These are phyloP conservation scores for Morpho achilles DNA, from an alignment of 2,888 invertebrate genomes.

Conservation along the genomic window DNA sequence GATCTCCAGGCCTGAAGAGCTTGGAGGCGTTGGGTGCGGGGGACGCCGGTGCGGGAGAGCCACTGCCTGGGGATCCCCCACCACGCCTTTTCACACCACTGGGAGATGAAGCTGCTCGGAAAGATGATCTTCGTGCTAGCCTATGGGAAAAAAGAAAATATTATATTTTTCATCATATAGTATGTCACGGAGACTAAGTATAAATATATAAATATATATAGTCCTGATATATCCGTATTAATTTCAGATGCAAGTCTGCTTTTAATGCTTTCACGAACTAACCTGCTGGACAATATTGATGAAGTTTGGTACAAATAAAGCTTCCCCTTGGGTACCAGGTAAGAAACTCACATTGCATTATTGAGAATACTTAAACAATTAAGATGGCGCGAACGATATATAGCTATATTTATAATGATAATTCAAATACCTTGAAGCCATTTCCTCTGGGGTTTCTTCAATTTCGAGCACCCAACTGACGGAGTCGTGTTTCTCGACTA, in stretches of 20 bases:
- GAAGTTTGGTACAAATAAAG: too few relatives aligned
- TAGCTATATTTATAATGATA: too few relatives aligned
- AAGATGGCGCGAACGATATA: too few relatives aligned
- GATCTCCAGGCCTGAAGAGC: conserved; percentile 67
- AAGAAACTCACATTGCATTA: too few relatives aligned
- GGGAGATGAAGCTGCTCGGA: conserved; percentile 72
- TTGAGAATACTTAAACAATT: too few relatives aligned
- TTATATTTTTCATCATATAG: neutral
- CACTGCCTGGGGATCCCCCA: conserved; percentile 60
- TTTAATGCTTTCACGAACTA: too few relatives aligned
- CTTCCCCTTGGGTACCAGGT: too few relatives aligned
- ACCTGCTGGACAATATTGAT: too few relatives aligned
- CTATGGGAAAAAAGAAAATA: conserved; percentile 43
- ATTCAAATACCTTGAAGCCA: conserved; percentile 75
- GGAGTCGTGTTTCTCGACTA: conserved; percentile 91
- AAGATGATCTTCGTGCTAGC: conserved; percentile 83
- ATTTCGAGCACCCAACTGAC: conserved; percentile 93
- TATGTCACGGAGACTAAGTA: too few relatives aligned
- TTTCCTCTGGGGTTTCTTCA: conserved; percentile 85
- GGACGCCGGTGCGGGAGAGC: conserved; percentile 67
- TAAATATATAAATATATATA: too few relatives aligned
- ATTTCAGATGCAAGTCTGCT: too few relatives aligned
- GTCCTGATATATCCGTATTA: too few relatives aligned
- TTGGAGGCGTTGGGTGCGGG: conserved; percentile 74
- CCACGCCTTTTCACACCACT: conserved; percentile 70